Evolutionary conservation across 2,113 vertebrate species (phyloP), one percentile per base, ranked within the genome.

Genomic region (Phalacrocorax brasilianus): DNA sequence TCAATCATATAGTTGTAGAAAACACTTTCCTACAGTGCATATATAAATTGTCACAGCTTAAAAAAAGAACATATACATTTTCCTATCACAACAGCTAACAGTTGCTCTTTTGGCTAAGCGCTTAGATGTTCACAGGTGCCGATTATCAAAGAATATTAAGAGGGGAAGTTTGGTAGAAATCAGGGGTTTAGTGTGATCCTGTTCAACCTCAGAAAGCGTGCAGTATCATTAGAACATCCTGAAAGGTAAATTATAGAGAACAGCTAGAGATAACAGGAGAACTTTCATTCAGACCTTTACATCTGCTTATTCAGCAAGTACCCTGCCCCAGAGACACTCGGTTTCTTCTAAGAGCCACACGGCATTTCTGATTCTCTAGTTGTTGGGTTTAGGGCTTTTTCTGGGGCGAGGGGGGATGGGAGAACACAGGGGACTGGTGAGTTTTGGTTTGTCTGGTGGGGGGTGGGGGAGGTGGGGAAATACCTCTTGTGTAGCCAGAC

Each of bases 391-490:
- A 6, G 44, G 44, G 44, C 44, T 44, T 38, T 42, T 42, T 32
- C 42, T 28, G 24, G 3, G 3, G 4, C 12, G 13, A 2, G 52
- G 3, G 5, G 6, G 28, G 21, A 47, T 14, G 19, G 14, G 6
- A 45, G 16, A 17, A 45, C 44, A 45, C 22, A 5, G 20, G n/a
- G 24, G 10, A 13, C 22, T 50, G 19, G 23, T 26, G 38, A 45
- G 19, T 14, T 45, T 85, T 73, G 16, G 20, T 62, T 65, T 55
- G 12, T 55, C 40, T 66, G 16, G 24, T 87, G 33, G 1, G 10
- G 7, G 4, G 5, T 28, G 35, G 7, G n/a, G 61, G 38, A 38
- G 38, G 38, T 38, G 38, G 30, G 53, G 26, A 86, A 93, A 85
- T 72, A 42, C 22, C 30, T 83, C 44, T 75, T 2, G 0, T n/a